Percentiles rank a stretch among this genome's conserved stretches.
These are phyloP conservation scores for Pseudois nayaur DNA, from an alignment of 2,113 vertebrate genomes.

Conservation along the genomic window DNA sequence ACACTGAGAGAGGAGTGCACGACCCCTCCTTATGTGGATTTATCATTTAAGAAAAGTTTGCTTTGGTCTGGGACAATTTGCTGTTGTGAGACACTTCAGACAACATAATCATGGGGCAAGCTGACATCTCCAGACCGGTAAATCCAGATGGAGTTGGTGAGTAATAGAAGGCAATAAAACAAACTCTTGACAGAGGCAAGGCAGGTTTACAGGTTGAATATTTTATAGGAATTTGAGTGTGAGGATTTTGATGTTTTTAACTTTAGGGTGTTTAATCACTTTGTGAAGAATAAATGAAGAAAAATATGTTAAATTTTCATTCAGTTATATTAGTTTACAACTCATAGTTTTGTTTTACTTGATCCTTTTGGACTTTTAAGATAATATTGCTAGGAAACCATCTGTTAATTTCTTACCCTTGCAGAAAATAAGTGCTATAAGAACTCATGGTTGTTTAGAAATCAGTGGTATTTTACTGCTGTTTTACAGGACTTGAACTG, in stretches of 20 bases:
- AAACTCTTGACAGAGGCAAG: constrained; percentile 54
- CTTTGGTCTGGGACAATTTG: constrained; percentile 44
- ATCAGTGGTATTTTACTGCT: neutral
- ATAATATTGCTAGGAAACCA: neutral
- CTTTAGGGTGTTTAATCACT: neutral
- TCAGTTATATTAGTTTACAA: constrained; percentile 12
- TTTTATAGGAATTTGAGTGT: constrained; percentile 35
- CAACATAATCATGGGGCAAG: constrained; percentile 81
- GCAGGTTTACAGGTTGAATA: constrained; percentile 53
- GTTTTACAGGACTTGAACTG: neutral
- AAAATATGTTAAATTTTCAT: neutral
- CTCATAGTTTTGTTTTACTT: constrained; percentile 22
- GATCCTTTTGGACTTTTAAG: neutral
- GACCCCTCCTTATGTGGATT: constrained; percentile 57
- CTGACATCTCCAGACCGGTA: constrained; percentile 83
- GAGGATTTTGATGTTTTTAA: constrained; percentile 64
- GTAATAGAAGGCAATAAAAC: constrained; percentile 73
- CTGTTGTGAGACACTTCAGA: constrained; percentile 73
- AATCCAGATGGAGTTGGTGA: constrained; percentile 82
- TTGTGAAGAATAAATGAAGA: constrained; percentile 47
- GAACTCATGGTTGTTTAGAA: constrained; percentile 1
- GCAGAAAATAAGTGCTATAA: neutral
- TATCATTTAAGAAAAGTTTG: constrained; percentile 51
- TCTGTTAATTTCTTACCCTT: constrained; percentile 14
- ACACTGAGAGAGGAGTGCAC: neutral